Evolutionary conservation across 53 echinoderm and acorn worm species (phyloP).

Genomic region (Zoroaster sp.): DNA sequence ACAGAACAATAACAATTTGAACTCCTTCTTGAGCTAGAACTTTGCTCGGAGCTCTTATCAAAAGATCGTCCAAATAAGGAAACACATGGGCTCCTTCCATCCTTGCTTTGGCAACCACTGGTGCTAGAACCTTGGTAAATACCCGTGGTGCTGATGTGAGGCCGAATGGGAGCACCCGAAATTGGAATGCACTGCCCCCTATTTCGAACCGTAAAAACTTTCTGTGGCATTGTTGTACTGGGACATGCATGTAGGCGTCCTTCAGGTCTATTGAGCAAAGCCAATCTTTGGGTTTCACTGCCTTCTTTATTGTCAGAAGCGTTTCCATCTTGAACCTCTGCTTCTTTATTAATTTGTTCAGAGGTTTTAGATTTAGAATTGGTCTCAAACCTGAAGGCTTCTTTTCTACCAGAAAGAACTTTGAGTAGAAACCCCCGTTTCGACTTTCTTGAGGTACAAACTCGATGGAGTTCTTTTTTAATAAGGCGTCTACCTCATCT

Average conservation of each 20-base stretch:
- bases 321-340: conserved; percentile 3
- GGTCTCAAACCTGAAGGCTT: conserved; percentile 1
- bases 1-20: background rate
- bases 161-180: background rate
- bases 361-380: conserved; percentile 1
- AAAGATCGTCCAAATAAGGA: conserved; percentile 2
- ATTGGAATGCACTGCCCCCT: background rate
- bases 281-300: background rate
- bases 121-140: background rate
- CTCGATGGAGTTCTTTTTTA: background rate
- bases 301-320: background rate
- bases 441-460: background rate
- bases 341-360: background rate
- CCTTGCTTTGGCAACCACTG: background rate
- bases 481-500: background rate
- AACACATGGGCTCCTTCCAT: conserved; percentile 1
- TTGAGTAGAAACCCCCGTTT: background rate
- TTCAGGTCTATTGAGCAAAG: conserved; percentile 19
- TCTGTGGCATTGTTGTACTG: background rate
- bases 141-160: background rate
- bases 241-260: conserved; percentile 8
- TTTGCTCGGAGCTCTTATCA: conserved; percentile 12
- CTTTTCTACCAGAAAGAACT: conserved; percentile 6
- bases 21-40: conserved; percentile 6
- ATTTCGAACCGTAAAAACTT: background rate